Evolutionary conservation across 2,797 vertebrate species (phyloP), one percentile per base, ranked within the genome.

Genomic region (Lithobates pipiens): DNA sequence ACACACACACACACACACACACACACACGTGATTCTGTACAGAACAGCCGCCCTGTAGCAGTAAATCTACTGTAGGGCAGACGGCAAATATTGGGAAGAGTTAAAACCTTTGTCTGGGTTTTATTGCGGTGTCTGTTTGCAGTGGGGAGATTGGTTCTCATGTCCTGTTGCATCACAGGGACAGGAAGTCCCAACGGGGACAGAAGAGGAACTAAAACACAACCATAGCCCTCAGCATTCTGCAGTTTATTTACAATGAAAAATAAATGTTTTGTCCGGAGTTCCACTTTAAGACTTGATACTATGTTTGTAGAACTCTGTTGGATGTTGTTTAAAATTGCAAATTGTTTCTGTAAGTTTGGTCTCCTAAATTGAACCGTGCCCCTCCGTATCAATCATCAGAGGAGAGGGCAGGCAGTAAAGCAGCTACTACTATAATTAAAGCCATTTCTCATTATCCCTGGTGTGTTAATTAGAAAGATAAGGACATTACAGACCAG

Each of bases 401-500:
- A 11, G 10, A 67, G 25, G 65, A 29, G 27, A 29, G 65, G 65
- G 65, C n/a, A 67, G 65, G 65, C 65, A 25, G 27, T 67, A 25
- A 25, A 25, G 3, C 65, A 27, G 65, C 25, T 29, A 67, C 65
- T 29, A 18, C 25, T 25, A 67, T 67, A 67, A 67, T 67, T 67
- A 67, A 67, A 67, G 65, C 65, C 21, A 61, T 61, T 61, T 23
- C 54, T 67, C 65, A 67, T 67, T 67, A 67, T 67, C 65, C 65
- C 65, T 67, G 27, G 65, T 67, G 65, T 67, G 65, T 67, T 67
- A 67, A 67, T 67, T 67, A 67, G 65, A 25, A 67, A 67, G 65
- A 67, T 67, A 67, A 67, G 65, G 65, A 67, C 65, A 67, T 67
- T 67, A 67, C 10, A 27, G 65, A 67, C n/a, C 65, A 11, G 65